Evolutionary conservation across 1,140 invertebrate species (phyloP), one percentile per base, ranked within the genome.

Genomic region (Drosophila ambigua): DNA sequence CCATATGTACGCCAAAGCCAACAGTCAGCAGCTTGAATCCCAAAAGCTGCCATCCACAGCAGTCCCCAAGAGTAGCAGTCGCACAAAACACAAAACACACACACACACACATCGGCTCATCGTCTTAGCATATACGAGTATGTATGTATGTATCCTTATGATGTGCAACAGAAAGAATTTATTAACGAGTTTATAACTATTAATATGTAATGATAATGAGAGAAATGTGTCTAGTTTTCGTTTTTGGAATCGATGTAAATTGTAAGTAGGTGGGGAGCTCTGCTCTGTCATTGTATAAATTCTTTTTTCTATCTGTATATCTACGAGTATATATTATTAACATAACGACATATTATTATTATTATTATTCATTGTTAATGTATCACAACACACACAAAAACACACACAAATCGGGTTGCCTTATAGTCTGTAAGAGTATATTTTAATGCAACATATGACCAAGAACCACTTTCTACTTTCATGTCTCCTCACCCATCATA

Each of bases 161-260:
- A 88, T 89, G 79, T 88, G 83, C 72, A 88, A 88, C 83, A 82
- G 62, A 83, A 88, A 83, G 83, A 88, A 88, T 88, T 88, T 88
- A 88, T 89, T 88, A 89, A 88, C 83, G 83, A 88, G 83, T 88
- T 88, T 88, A 87, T 76, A 80, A 80, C 72, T 85, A 85, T 71
- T 80, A 81, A 59, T 64, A 64, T 84, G 63, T 84, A 84, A 72
- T 66, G 66, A 73, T 55, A 44, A 63, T 31, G 62, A 52, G 13
- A 65, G 54, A 24, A 65, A 61, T 54, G 52, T 79, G 71, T 84
- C 72, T 79, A 79, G 80, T 83, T 77, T 50, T 79, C 76, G 35
- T 39, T 39, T 39, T 69, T 64, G 77, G 71, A 82, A 76, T 87
- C 68, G 75, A 78, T 82, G 64, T 81, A 87, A 82, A 63, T 78